These are phyloP conservation scores for Poecilia picta DNA, from an alignment of 2,797 vertebrate genomes.

Conservation along the genomic window DNA sequence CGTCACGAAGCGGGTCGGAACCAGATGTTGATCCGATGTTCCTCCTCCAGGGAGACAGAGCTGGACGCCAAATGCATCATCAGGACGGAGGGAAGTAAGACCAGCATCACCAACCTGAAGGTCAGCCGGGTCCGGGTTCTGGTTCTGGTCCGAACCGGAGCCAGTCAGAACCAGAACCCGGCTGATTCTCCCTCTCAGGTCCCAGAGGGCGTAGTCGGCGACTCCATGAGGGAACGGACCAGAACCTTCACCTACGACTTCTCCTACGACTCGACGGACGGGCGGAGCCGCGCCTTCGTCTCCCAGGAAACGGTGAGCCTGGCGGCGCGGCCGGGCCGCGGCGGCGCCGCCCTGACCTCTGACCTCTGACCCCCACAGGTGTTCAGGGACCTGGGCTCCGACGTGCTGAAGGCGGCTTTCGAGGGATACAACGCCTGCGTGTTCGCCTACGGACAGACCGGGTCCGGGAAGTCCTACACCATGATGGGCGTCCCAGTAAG, in stretches of 20 bases:
- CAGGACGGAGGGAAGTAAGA: slow-evolving; percentile 93
- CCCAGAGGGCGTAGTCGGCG: slow-evolving; percentile 85
- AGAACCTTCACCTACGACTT: slow-evolving; percentile 97
- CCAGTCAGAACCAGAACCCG: not conserved
- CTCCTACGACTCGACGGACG: slow-evolving; percentile 93
- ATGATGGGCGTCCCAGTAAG: slow-evolving; percentile 96
- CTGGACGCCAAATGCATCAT: slow-evolving; percentile 92
- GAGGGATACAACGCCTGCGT: slow-evolving; percentile 98
- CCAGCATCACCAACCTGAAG: slow-evolving; percentile 92
- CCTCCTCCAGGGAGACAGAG: slow-evolving; percentile 88
- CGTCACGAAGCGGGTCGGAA: not conserved
- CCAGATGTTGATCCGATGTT: not conserved
- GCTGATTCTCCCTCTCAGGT: slow-evolving; percentile 58
- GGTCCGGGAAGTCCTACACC: slow-evolving; percentile 97
- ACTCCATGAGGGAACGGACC: slow-evolving; percentile 85
- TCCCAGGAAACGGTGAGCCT: slow-evolving; percentile 90
- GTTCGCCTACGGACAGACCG: slow-evolving; percentile 96
- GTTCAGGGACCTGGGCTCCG: slow-evolving; percentile 90
- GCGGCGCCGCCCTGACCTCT: no score
- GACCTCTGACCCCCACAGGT: slow-evolving; percentile 77
- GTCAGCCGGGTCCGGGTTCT: slow-evolving; percentile 48
- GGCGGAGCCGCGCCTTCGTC: slow-evolving; percentile 82
- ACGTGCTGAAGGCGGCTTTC: slow-evolving; percentile 93
- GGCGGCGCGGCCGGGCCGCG: no score
- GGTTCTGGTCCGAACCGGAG: rapidly evolving